Evolutionary conservation across 2,888 invertebrate species (phyloP).

Genomic region (Parnassius apollo): DNA sequence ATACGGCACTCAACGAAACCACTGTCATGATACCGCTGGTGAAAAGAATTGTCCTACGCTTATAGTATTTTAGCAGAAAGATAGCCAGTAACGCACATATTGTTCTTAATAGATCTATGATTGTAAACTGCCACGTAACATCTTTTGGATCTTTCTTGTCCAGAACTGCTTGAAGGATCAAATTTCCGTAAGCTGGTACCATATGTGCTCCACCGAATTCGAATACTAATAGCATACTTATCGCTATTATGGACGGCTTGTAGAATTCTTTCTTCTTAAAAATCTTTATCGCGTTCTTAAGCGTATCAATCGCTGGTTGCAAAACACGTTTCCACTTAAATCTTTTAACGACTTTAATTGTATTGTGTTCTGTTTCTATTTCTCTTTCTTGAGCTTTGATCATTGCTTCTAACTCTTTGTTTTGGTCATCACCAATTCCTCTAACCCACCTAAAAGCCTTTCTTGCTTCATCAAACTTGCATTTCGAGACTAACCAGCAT

Average conservation of each 20-base stretch:
- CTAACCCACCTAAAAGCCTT: slow-evolving; percentile 82
- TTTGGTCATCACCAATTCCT: slow-evolving; percentile 70
- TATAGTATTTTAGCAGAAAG: slow-evolving; percentile 66
- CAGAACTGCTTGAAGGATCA: slow-evolving; percentile 65
- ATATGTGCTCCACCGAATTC: slow-evolving; percentile 75
- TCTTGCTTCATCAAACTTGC: slow-evolving; percentile 78
- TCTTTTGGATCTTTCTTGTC: slow-evolving; percentile 57
- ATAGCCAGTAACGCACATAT: slow-evolving; percentile 81
- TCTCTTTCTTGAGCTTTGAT: slow-evolving; percentile 62
- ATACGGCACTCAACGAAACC: slow-evolving; percentile 58
- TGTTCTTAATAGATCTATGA: slow-evolving; percentile 84
- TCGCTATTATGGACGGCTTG: slow-evolving; percentile 70
- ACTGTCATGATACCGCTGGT: slow-evolving; percentile 68
- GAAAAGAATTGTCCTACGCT: slow-evolving; percentile 65
- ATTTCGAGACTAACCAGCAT: slow-evolving; percentile 83
- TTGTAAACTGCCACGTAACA: slow-evolving; percentile 81
- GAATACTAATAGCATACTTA: slow-evolving; percentile 71
- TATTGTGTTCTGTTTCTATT: slow-evolving; percentile 45
- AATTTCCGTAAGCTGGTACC: slow-evolving; percentile 71
- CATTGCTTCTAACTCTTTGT: slow-evolving; percentile 68
- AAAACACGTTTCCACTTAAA: slow-evolving; percentile 47
- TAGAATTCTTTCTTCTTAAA: slow-evolving; percentile 74
- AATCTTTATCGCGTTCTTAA: slow-evolving; percentile 58
- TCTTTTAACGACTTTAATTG: slow-evolving; percentile 39
- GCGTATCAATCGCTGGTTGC: slow-evolving; percentile 47